Base-by-base conservation (phyloP, 2,888 invertebrate genomes). In the Aporophyla lueneburgensis region DNA sequence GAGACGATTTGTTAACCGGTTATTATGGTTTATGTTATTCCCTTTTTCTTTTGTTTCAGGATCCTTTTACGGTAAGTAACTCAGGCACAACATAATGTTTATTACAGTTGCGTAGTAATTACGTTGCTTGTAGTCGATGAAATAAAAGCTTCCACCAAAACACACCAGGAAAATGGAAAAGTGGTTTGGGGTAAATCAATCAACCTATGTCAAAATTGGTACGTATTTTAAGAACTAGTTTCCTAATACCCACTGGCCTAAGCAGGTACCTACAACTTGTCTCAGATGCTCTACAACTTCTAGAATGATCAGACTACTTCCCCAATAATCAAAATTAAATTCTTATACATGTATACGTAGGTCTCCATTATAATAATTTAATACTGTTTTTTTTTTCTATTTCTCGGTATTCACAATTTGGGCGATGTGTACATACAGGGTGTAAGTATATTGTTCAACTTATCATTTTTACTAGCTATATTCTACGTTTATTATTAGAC, bases 1-100 rank as follows among this genome's bases (percentile, higher is more conserved):
- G n/a, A n/a, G n/a, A n/a, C n/a, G n/a, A n/a, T n/a, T 40, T 58
- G 21, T 2, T 21, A 21, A 21, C 16, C 16, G 5, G 33, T 33
- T 56, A n/a, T 40, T 46, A 65, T 46, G 14, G n/a, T 69, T n/a
- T 33, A 27, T n/a, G 0, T 49, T 51, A 53, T 58, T 21, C 33
- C 0, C 16, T 49, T 53, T 94, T 94, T 94, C 83, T 88, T 94
- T 97, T 97, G 97, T 97, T 97, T 91, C 97, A 97, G 97, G 97
- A 97, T 92, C 97, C 97, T 56, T 97, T 97, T 89, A 97, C 97
- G 97, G 97, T 97, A 94, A 96, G 97, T 93, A 62, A 72, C 58
- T 59, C 10, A 71, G 58, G 33, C 59, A 62, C 51, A 68, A 71
- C 53, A 67, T 69, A 76, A 73, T 74, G 53, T 62, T 80, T 33